A percentile compares a stretch with the other conserved stretches of the same genome.
These are phyloP conservation scores for Oceanodroma tethys DNA, from an alignment of 2,113 vertebrate genomes.

Conservation along the genomic window DNA sequence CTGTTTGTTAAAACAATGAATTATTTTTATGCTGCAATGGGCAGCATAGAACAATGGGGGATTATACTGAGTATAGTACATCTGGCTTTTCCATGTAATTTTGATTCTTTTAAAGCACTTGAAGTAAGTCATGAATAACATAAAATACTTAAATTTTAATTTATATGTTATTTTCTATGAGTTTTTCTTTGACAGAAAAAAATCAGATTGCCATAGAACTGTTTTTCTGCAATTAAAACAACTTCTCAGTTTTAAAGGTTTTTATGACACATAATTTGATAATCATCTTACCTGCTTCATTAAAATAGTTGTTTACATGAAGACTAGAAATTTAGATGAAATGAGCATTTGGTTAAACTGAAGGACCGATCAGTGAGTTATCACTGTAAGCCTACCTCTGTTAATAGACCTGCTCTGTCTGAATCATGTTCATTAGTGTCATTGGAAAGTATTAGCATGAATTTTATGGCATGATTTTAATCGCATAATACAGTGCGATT, in stretches of 20 bases:
- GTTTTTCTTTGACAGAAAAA: background rate
- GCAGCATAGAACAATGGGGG: background rate
- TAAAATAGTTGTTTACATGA: background rate
- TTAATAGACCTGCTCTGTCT: conserved; percentile 11
- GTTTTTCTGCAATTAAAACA: background rate
- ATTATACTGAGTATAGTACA: background rate
- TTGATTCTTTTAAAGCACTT: background rate
- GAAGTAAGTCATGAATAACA: background rate
- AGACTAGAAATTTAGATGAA: background rate
- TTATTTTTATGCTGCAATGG: background rate
- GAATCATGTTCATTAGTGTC: background rate
- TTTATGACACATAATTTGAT: background rate
- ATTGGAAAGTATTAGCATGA: background rate
- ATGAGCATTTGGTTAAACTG: background rate
- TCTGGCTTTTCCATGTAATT: background rate
- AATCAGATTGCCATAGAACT: background rate
- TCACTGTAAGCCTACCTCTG: background rate
- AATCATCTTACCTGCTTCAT: background rate
- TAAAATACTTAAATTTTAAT: background rate
- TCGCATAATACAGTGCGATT: background rate
- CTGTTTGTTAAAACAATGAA: background rate
- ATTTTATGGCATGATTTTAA: background rate
- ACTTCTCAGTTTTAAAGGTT: background rate
- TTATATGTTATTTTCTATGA: background rate
- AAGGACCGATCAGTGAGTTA: background rate